Evolutionary conservation across 2,888 invertebrate genomes (phyloP).

Genomic region (Aleiodes alternator): DNA sequence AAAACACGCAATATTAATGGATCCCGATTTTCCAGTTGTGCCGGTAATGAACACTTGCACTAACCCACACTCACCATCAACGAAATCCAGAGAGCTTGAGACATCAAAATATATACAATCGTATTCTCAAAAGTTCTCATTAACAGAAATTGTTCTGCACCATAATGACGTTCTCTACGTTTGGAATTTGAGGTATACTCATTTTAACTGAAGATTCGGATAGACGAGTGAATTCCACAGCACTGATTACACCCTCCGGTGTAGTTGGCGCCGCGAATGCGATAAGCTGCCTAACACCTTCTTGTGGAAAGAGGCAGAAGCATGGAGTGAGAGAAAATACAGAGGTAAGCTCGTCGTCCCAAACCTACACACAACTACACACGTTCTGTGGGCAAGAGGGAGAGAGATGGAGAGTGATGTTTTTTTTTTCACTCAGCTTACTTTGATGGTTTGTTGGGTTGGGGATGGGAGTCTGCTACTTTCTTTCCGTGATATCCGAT

Average conservation of each 20-base stretch:
- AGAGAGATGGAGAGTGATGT: neutral
- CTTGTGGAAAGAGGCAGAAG: conserved; percentile 17
- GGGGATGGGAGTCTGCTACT: conserved; percentile 22
- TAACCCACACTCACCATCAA: neutral
- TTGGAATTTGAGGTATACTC: conserved; percentile 42
- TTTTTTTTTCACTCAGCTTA: neutral
- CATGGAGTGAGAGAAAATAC: conserved; percentile 8
- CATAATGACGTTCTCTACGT: conserved; percentile 47
- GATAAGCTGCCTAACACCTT: conserved; percentile 55
- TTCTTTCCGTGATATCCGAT: conserved; percentile 29
- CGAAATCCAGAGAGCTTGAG: neutral
- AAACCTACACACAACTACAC: conserved; percentile 5
- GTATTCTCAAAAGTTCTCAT: conserved; percentile 42
- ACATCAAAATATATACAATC: conserved; percentile 3
- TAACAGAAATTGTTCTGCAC: conserved; percentile 31
- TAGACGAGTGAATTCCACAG: conserved; percentile 50
- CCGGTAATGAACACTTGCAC: too few species aligned
- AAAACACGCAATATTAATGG: too few species aligned
- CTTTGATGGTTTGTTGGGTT: conserved; percentile 19
- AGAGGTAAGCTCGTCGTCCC: neutral
- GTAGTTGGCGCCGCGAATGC: conserved; percentile 50
- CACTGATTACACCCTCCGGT: conserved; percentile 55
- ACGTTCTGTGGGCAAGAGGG: conserved; percentile 1
- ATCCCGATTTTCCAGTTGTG: too few species aligned
- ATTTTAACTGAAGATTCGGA: conserved; percentile 40